Percentiles rank a stretch among this genome's conserved stretches.
Evolutionary conservation across 2,888 invertebrate species (phyloP).

Genomic region (Trichacis sp.): DNA sequence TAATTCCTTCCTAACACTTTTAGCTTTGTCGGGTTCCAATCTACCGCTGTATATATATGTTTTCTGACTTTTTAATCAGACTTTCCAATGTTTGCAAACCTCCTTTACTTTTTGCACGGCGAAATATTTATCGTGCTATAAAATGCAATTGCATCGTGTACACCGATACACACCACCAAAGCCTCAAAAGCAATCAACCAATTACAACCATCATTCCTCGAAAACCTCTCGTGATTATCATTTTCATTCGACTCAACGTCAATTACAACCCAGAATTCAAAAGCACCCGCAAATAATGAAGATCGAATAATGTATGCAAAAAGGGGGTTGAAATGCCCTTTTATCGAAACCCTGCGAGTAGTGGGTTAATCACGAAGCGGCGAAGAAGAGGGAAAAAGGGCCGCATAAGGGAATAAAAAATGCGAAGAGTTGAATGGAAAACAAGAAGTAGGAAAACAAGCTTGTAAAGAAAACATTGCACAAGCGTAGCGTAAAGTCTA

Average conservation of each 20-base stretch:
- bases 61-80: constrained; percentile 8
- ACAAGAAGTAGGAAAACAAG: constrained; percentile 40
- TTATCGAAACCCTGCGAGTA: background rate
- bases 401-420: constrained; percentile 27
- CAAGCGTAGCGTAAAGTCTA: constrained; percentile 2
- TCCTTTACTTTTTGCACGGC: constrained; percentile 5
- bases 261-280: background rate
- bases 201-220: background rate
- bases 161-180: background rate
- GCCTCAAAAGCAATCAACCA: background rate
- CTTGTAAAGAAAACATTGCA: constrained; percentile 37
- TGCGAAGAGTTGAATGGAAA: constrained; percentile 25
- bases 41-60: constrained; percentile 2
- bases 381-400: constrained; percentile 17
- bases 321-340: constrained; percentile 22
- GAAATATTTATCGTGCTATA: constrained; percentile 15
- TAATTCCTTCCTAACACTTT: background rate
- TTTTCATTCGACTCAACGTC: background rate
- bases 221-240: background rate
- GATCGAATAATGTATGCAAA: constrained; percentile 34
- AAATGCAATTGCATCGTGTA: constrained; percentile 6
- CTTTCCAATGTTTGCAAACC: constrained; percentile 12
- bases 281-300: constrained; percentile 1
- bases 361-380: constrained; percentile 14
- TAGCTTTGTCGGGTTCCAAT: background rate